phyloP scores from a whole-genome alignment of 2,888 invertebrate genomes.

The Harmothoe impar region DNA sequence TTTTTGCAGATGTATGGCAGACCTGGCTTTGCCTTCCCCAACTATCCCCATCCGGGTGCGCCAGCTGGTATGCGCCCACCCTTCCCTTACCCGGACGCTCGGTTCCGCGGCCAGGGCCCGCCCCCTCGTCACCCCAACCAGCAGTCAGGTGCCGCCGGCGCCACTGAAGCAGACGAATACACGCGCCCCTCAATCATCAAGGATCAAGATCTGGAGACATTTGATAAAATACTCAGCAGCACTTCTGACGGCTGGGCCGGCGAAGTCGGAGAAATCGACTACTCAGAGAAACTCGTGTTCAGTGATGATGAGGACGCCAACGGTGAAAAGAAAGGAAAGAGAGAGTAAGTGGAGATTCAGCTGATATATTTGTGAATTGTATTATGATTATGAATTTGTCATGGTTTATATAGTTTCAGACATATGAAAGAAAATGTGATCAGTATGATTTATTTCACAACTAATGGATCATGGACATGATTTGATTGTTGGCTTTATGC shows the following conservation, averaged over 20 bases:
- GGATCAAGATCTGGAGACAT: constrained; percentile 94
- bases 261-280: constrained; percentile 95
- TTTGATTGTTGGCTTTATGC: too few relatives aligned
- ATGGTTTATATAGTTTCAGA: background rate
- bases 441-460: too few relatives aligned
- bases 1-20: constrained; percentile 81
- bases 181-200: constrained; percentile 90
- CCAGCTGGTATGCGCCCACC: constrained; percentile 78
- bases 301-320: constrained; percentile 93
- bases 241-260: constrained; percentile 90
- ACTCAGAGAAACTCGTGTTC: constrained; percentile 95
- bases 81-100: constrained; percentile 76
- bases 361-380: background rate
- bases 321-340: constrained; percentile 47
- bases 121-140: constrained; percentile 74
- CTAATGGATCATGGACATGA: too few relatives aligned
- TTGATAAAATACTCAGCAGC: constrained; percentile 93
- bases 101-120: constrained; percentile 76
- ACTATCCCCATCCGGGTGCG: constrained; percentile 77
- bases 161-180: constrained; percentile 73
- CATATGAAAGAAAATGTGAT: too few relatives aligned
- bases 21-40: constrained; percentile 82
- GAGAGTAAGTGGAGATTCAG: constrained; percentile 24
- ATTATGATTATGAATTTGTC: background rate
- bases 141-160: constrained; percentile 64